Conservation (phyloP, 2,888 invertebrate genomes). For the Rhynchonema sp. region DNA sequence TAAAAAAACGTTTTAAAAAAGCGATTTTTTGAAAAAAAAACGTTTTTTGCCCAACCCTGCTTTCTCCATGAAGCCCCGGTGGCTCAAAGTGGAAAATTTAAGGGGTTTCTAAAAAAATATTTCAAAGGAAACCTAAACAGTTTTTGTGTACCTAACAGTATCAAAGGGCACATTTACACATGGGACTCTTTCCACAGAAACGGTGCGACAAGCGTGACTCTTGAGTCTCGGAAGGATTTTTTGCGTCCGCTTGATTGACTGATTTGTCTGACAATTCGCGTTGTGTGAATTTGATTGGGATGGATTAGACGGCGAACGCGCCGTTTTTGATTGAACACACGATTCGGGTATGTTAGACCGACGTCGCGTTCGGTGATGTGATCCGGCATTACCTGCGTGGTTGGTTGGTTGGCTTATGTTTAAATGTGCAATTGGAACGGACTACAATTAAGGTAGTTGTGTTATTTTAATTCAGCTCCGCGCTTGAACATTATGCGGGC, state of each 20-base stretch:
- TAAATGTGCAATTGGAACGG: no score
- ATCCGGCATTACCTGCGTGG: neutral
- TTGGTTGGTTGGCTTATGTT: no score
- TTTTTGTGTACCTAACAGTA: neutral
- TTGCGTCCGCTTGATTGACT: no score
- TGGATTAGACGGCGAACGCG: neutral
- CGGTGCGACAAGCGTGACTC: neutral
- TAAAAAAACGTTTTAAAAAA: no score
- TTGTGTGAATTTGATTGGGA: neutral
- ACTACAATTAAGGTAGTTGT: no score
- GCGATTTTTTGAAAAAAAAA: no score
- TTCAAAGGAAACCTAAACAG: neutral
- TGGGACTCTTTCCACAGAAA: neutral
- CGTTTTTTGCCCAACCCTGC: no score
- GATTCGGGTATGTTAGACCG: neutral
- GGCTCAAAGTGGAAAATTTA: no score
- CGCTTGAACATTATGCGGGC: no score
- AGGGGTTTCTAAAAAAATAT: neutral
- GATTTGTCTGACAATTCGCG: neutral
- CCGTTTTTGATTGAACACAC: neutral
- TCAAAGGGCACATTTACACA: neutral
- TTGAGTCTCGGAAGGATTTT: neutral
- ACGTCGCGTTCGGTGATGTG: neutral
- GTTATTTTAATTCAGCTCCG: no score
- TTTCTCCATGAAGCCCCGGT: no score